phyloP scores from a whole-genome alignment of 2,888 invertebrate species.

The Rutpela maculata region DNA sequence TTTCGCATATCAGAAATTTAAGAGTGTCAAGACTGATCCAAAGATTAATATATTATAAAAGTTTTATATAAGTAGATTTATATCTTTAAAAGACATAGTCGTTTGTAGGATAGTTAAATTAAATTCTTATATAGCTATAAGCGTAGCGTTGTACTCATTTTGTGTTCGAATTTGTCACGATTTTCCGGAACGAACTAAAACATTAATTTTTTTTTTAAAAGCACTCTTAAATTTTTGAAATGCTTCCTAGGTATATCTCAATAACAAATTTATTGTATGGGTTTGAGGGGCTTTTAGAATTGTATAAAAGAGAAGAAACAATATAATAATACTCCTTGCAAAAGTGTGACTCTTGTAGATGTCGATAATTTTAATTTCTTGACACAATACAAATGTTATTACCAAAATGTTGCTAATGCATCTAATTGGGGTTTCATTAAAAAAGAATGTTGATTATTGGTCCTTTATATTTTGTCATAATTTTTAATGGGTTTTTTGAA shows the following conservation, averaged over 20 bases:
- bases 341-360: neutral
- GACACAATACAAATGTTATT: neutral
- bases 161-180: conserved; percentile 9
- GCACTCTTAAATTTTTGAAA: conserved; percentile 61
- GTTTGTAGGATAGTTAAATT: neutral
- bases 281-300: conserved; percentile 43
- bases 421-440: neutral
- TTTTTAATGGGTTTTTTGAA: neutral
- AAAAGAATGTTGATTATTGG: neutral
- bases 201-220: conserved; percentile 24
- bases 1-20: conserved; percentile 58
- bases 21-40: conserved; percentile 58
- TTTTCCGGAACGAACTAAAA: neutral
- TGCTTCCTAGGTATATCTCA: conserved; percentile 34
- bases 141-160: neutral
- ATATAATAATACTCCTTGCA: conserved; percentile 5
- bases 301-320: conserved; percentile 23
- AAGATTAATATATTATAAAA: conserved; percentile 44
- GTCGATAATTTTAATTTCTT: neutral
- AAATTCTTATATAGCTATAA: conserved; percentile 14
- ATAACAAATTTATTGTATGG: conserved; percentile 21
- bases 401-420: neutral
- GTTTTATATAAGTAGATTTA: conserved; percentile 26
- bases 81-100: conserved; percentile 1
- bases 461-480: neutral